Base-by-base conservation (phyloP, 2,888 invertebrate species). In the Aquatica leii region DNA sequence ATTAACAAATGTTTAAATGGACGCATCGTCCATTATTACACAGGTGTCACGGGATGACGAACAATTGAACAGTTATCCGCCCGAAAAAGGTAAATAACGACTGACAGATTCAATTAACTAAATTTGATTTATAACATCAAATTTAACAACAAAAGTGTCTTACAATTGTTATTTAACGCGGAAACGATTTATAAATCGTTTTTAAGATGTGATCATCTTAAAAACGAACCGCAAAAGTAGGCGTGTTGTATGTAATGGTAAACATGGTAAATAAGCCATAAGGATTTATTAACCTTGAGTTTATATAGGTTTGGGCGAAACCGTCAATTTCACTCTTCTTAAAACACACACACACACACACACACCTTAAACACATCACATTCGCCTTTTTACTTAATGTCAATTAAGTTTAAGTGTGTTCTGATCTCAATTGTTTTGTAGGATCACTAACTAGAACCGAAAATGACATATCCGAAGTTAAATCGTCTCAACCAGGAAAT, bases 1-100 rank as follows among this genome's bases (percentile, higher is more conserved):
- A 76, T 62, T 77, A 84, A 82, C 86, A 86, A 87, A 89, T 89
- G 89, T 88, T 86, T 87, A 87, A 90, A 95, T 95, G 96, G 96
- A 96, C 94, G 94, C 94, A 90, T 93, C 95, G 93, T 96, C 95
- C 92, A 95, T 96, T 88, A 96, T 96, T 86, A 95, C 95, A 86
- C 95, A 95, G 90, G 96, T 95, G 89, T 93, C 93, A 87, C 92
- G 95, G 88, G 95, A 96, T 90, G 95, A 95, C 90, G 95, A 95
- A 86, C 92, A 93, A 87, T 88, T 94, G 86, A 94, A 92, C 87
- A 93, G 90, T 87, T 92, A 90, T 88, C 88, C 91, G 85, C 87
- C 90, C 87, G 95, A 94, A 86, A 94, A 95, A 94, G 94, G 95
- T 95, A 89, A 89, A 79, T 78, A 78, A 76, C 67, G 71, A 73